These are phyloP conservation scores for Anhinga anhinga DNA, from an alignment of 2,113 vertebrate species.

Conservation along the genomic window DNA sequence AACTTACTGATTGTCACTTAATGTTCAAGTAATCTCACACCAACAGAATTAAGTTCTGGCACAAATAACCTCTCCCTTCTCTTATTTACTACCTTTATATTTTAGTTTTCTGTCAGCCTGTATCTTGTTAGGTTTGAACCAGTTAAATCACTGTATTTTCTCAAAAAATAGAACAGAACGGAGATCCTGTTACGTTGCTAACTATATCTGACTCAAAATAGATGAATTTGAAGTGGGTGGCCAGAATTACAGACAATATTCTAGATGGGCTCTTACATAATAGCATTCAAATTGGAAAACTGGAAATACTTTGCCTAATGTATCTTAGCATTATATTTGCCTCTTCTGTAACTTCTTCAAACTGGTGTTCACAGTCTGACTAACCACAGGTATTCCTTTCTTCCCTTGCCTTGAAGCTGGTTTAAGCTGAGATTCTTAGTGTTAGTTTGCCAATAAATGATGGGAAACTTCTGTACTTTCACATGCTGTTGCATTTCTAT, in stretches of 20 bases:
- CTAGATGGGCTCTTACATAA: background rate
- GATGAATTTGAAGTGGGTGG: background rate
- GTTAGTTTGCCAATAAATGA: background rate
- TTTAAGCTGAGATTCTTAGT: background rate
- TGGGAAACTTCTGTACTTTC: background rate
- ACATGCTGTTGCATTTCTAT: background rate
- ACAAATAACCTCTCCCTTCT: background rate
- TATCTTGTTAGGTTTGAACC: background rate
- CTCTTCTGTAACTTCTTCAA: background rate
- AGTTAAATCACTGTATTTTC: background rate
- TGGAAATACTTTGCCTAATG: background rate
- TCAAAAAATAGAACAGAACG: background rate
- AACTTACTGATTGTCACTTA: background rate
- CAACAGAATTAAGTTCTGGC: background rate
- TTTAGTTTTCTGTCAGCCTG: background rate
- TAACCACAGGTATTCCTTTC: background rate
- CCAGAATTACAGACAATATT: background rate
- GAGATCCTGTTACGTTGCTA: background rate
- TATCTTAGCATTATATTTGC: background rate
- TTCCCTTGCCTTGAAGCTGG: background rate
- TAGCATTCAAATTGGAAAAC: background rate
- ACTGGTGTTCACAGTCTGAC: background rate
- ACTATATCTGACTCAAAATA: background rate
- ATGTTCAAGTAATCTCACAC: background rate
- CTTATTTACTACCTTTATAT: background rate